These are phyloP conservation scores for Hydrophis major DNA, from an alignment of 2,797 vertebrate genomes.

Conservation along the genomic window DNA sequence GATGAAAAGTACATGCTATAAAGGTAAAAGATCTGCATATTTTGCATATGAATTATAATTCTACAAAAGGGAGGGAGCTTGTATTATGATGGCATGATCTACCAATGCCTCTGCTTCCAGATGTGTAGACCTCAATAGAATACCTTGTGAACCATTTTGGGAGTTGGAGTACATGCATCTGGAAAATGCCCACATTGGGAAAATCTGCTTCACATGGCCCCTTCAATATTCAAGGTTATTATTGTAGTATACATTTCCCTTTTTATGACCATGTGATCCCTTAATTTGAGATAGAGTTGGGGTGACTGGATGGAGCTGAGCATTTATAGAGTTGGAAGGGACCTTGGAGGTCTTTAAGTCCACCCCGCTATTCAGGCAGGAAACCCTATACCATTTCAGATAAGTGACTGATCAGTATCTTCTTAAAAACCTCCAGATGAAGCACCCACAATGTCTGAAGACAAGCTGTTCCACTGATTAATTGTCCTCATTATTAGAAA, in stretches of 20 bases:
- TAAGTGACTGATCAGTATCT: too few species aligned
- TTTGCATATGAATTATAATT: not conserved
- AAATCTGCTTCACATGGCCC: not conserved
- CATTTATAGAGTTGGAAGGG: too few species aligned
- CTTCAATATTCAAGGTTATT: not conserved
- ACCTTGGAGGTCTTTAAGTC: too few species aligned
- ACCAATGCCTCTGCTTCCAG: not conserved
- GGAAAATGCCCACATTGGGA: not conserved
- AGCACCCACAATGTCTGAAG: too few species aligned
- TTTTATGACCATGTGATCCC: too few species aligned
- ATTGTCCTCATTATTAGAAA: too few species aligned
- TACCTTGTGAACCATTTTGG: not conserved
- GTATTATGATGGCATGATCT: not conserved
- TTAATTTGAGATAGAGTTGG: too few species aligned
- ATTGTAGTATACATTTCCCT: not conserved
- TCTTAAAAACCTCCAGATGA: too few species aligned
- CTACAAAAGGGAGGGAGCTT: not conserved
- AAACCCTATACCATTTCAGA: too few species aligned
- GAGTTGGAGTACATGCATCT: not conserved
- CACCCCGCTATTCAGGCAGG: too few species aligned
- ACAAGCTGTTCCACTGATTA: too few species aligned
- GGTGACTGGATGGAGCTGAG: too few species aligned
- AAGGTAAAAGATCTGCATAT: not conserved
- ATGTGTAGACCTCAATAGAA: not conserved
- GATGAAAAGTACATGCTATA: not conserved